Conservation (phyloP, 2,888 invertebrate species). For the Leptopilina drosophilae region DNA sequence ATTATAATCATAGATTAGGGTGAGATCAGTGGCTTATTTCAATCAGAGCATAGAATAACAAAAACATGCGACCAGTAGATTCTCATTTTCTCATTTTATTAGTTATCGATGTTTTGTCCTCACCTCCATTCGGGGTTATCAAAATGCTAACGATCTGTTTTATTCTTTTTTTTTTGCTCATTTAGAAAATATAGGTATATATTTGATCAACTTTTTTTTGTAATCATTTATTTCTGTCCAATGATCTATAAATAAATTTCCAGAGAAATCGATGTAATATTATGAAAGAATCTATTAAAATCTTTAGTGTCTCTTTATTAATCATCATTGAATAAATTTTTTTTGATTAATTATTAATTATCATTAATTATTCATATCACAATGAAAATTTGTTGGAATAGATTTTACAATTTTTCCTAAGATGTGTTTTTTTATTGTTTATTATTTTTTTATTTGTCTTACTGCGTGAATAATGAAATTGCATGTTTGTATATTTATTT, state of each 20-base stretch:
- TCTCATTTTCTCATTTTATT: constrained; percentile 17
- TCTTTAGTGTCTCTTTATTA: background rate
- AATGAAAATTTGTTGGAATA: background rate
- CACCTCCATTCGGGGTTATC: constrained; percentile 7
- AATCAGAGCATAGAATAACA: constrained; percentile 14
- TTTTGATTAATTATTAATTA: background rate
- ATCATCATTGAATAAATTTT: background rate
- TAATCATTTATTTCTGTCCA: background rate
- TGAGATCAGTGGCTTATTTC: constrained; percentile 5
- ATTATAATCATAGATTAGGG: background rate
- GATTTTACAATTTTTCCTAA: background rate
- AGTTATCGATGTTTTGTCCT: constrained; percentile 18
- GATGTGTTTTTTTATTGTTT: background rate
- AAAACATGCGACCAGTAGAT: constrained; percentile 38
- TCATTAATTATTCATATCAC: background rate
- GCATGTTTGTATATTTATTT: constrained; percentile 9
- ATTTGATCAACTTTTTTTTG: background rate
- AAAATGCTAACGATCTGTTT: constrained; percentile 9
- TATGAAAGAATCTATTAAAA: too few relatives aligned
- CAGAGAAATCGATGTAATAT: background rate
- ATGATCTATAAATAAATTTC: background rate
- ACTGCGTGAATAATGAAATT: background rate
- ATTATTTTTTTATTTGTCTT: background rate
- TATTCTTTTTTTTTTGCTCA: background rate
- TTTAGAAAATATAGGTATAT: constrained; percentile 3